Evolutionary conservation across 1,140 invertebrate genomes (phyloP).

Genomic region (Cydia strobilella): DNA sequence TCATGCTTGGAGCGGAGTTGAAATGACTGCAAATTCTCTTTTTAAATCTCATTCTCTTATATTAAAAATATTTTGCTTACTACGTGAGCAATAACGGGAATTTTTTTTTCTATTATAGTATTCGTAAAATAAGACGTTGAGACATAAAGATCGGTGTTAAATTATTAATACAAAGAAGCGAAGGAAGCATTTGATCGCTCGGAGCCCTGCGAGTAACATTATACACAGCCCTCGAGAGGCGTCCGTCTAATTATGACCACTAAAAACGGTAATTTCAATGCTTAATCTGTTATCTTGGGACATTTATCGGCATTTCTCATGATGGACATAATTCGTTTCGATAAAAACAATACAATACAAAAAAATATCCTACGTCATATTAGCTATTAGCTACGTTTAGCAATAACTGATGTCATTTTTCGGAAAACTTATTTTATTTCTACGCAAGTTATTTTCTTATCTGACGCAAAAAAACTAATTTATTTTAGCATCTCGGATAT

Average conservation of each 20-base stretch:
- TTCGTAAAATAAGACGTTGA: not conserved
- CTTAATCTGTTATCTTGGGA: constrained; percentile 44
- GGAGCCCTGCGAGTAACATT: constrained; percentile 31
- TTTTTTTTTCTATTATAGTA: not conserved
- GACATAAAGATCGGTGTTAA: constrained; percentile 30
- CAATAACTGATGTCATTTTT: not conserved
- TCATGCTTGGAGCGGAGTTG: too few relatives aligned
- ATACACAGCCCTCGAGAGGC: constrained; percentile 39
- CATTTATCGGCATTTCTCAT: constrained; percentile 42
- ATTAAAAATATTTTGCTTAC: not conserved
- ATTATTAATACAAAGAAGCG: constrained; percentile 39
- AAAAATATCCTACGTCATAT: constrained; percentile 25
- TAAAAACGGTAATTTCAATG: constrained; percentile 51
- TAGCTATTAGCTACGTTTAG: not conserved
- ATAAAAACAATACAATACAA: constrained; percentile 41
- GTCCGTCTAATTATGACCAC: constrained; percentile 47
- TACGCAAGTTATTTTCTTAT: too few relatives aligned
- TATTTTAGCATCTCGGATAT: too few relatives aligned
- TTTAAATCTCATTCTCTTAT: not conserved
- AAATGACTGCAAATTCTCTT: too few relatives aligned
- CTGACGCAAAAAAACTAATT: too few relatives aligned
- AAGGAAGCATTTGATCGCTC: constrained; percentile 34
- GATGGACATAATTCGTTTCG: constrained; percentile 36
- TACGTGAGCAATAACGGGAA: not conserved
- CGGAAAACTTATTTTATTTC: not conserved